Conservation (phyloP, 23 tunicate genomes). For the Phallusia fumigata region DNA sequence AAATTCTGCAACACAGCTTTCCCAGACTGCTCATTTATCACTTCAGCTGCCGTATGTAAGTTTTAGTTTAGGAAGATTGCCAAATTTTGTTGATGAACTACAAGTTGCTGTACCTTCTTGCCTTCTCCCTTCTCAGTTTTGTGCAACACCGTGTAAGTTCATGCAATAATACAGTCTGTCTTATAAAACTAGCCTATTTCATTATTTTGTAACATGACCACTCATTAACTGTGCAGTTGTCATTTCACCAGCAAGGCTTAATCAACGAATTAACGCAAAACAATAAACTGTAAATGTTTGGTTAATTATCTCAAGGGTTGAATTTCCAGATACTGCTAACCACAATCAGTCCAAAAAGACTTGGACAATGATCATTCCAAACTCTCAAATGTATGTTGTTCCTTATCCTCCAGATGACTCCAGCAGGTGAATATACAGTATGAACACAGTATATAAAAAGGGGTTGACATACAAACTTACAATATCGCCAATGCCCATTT, state of each 20-base stretch:
- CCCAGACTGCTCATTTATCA: conserved; percentile 61
- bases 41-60: conserved; percentile 62
- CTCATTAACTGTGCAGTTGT: neutral
- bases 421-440: conserved; percentile 67
- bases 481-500: too few relatives aligned
- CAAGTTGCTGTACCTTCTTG: conserved; percentile 50
- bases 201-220: neutral
- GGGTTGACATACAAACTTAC: too few relatives aligned
- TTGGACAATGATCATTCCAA: conserved; percentile 90
- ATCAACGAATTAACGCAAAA: neutral
- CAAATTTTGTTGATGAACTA: conserved; percentile 73
- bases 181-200: neutral
- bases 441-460: too few relatives aligned
- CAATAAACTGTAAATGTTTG: neutral
- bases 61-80: conserved; percentile 76
- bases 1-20: conserved; percentile 51
- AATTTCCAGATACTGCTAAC: neutral
- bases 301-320: neutral
- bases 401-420: conserved; percentile 63
- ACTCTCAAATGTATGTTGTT: conserved; percentile 62
- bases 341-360: neutral
- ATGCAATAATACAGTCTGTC: neutral
- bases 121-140: conserved; percentile 14
- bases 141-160: neutral
- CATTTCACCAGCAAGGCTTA: neutral